A percentile compares a stretch with the other conserved stretches of the same genome.
These are phyloP conservation scores for Myotis brandtii DNA, from an alignment of 2,113 vertebrate species.

Conservation along the genomic window DNA sequence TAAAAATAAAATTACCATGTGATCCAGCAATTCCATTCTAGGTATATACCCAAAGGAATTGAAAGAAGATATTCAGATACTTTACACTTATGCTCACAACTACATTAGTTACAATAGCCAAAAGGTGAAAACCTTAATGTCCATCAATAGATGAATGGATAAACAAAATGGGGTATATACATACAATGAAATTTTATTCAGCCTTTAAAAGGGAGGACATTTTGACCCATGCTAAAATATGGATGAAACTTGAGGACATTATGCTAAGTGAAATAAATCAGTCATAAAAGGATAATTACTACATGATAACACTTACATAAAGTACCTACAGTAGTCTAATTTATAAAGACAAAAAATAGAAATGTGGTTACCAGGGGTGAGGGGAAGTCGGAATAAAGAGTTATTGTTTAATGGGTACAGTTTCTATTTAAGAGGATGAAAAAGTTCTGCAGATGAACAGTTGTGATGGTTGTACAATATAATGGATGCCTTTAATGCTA, in stretches of 20 bases:
- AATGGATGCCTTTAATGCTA: background rate
- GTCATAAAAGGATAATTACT: background rate
- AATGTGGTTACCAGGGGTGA: background rate
- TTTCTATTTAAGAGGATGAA: background rate
- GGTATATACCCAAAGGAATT: background rate
- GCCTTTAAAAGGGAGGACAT: background rate
- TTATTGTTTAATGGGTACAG: background rate
- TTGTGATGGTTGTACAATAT: background rate
- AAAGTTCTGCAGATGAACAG: background rate
- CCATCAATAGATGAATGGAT: background rate
- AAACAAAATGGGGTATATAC: background rate
- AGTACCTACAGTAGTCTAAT: background rate
- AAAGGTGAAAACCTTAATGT: background rate
- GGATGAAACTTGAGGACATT: background rate
- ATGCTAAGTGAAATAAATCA: background rate
- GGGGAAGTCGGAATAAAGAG: background rate
- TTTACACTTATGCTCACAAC: background rate
- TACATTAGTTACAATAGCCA: background rate
- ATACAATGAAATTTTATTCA: background rate
- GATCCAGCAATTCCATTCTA: background rate
- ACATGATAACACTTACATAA: background rate
- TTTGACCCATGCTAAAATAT: background rate
- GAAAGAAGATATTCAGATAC: background rate
- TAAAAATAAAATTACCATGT: background rate
- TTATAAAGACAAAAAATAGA: conserved; percentile 1